Percentiles rank a stretch among this genome's conserved stretches.
Evolutionary conservation across 2,888 invertebrate species (phyloP).

Genomic region (Pyrrhosoma nymphula): DNA sequence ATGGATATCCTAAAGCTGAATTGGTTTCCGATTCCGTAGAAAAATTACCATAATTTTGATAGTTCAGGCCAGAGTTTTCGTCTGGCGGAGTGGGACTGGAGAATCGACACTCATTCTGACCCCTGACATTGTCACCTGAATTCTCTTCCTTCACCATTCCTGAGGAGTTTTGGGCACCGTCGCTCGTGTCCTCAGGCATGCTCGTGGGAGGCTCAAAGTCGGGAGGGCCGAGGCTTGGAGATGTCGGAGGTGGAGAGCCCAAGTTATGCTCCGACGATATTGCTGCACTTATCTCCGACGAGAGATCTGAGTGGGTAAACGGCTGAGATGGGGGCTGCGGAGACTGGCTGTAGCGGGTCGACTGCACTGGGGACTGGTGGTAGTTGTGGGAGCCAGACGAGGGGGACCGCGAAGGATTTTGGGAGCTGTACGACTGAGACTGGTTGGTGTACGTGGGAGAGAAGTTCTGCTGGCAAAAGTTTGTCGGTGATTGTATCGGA

Average conservation of each 20-base stretch:
- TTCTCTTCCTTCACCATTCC: slow-evolving; percentile 74
- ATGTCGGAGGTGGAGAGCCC: slow-evolving; percentile 84
- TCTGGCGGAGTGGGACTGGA: slow-evolving; percentile 78
- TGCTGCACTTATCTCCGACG: slow-evolving; percentile 88
- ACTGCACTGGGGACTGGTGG: slow-evolving; percentile 78
- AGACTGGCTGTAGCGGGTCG: slow-evolving; percentile 77
- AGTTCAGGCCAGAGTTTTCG: slow-evolving; percentile 72
- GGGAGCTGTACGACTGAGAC: slow-evolving; percentile 73
- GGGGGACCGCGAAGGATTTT: slow-evolving; percentile 74
- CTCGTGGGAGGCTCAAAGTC: slow-evolving; percentile 87
- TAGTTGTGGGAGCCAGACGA: slow-evolving; percentile 73
- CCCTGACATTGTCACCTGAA: slow-evolving; percentile 75
- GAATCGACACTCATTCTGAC: slow-evolving; percentile 78
- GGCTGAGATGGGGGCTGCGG: slow-evolving; percentile 79
- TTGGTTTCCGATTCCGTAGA: slow-evolving; percentile 72
- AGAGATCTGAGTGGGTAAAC: slow-evolving; percentile 86
- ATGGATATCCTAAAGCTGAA: slow-evolving; percentile 73
- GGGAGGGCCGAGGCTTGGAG: slow-evolving; percentile 84
- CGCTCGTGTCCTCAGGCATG: slow-evolving; percentile 77
- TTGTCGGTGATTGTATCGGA: slow-evolving; percentile 79
- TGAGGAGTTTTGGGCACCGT: slow-evolving; percentile 70
- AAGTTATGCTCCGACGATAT: slow-evolving; percentile 84
- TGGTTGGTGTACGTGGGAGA: slow-evolving; percentile 73
- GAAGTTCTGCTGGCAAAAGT: slow-evolving; percentile 76
- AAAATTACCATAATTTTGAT: slow-evolving; percentile 74